Evolutionary conservation across 1,140 invertebrate species (phyloP), one percentile per base, ranked within the genome.

Genomic region (Cotesia glomerata): DNA sequence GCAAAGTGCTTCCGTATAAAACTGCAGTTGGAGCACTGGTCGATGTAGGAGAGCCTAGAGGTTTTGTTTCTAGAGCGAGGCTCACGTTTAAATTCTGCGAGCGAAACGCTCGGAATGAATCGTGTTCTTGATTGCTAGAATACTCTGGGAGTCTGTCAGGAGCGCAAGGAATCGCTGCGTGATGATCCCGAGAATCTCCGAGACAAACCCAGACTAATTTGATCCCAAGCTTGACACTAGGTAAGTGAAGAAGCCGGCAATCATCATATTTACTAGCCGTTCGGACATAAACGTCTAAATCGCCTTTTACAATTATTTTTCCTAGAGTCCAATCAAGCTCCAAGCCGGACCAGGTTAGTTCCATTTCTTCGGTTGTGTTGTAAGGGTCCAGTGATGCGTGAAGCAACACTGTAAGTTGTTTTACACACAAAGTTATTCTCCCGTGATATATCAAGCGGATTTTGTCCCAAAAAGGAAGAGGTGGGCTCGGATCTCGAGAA

Each of bases 201-300:
- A 97, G 85, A 83, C 97, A 98, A 58, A 93, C 88, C 98, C 98
- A 99, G 69, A 93, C 91, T 59, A 99, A 86, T 81, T 96, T 95
- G 5, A 97, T 91, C 13, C 91, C 92, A 13, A 98, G 87, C 78
- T 94, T 94, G 4, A 99, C 88, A 80, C 95, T 94, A 0, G 97
- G 98, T 68, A 99, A 88, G 81, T 98, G 95, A 4, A 99, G 83
- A 56, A 99, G 89, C 66, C 94, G 91, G 81, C 96, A 97, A 86
- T 99, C 98, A 87, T 99, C 98, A 87, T 99, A 99, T 85, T 99
- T 99, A 61, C 97, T 98, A 0, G 97, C 97, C 0, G 98, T 99
- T 71, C 97, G 89, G 2, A 98, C 95, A 79, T 94, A 98, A 61
- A 98, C 90, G 78, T 94, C 90, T 1, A 95, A 80, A 78, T 93